These are phyloP conservation scores for Sebastiscus tertius DNA, from an alignment of 2,797 vertebrate genomes.

Conservation along the genomic window DNA sequence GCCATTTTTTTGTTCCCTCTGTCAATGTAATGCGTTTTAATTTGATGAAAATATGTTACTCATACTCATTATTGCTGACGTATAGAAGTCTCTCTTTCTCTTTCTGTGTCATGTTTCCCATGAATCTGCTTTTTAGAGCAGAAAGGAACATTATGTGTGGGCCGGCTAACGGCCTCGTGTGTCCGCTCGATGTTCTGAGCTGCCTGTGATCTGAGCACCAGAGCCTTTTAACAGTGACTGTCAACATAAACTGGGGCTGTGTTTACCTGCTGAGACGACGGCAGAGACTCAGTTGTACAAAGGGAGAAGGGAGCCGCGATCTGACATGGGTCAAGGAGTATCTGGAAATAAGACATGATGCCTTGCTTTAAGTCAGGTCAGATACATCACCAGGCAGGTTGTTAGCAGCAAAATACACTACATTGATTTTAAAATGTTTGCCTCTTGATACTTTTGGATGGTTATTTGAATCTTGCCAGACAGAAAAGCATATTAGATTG, in stretches of 20 bases:
- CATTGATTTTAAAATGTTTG: slow-evolving; percentile 9
- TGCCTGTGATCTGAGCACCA: slow-evolving; percentile 49
- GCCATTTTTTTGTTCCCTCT: not conserved
- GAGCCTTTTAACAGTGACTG: slow-evolving; percentile 51
- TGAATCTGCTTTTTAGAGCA: slow-evolving; percentile 74
- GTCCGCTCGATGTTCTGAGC: slow-evolving; percentile 57
- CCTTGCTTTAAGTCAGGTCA: slow-evolving; percentile 30
- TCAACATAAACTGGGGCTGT: slow-evolving; percentile 38
- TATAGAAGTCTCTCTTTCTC: not conserved
- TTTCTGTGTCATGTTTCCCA: slow-evolving; percentile 31
- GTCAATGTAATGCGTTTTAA: not conserved
- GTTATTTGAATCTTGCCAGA: not conserved
- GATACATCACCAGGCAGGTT: slow-evolving; percentile 34
- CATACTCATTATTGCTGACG: not conserved
- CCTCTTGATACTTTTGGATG: not conserved
- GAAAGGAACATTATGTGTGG: slow-evolving; percentile 63
- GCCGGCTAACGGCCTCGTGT: slow-evolving; percentile 34
- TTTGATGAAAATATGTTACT: slow-evolving; percentile 1
- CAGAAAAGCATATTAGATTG: not conserved
- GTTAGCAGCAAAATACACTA: not conserved
- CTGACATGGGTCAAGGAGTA: slow-evolving; percentile 45
- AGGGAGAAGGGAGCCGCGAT: slow-evolving; percentile 11
- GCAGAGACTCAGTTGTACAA: slow-evolving; percentile 16
- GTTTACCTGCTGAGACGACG: slow-evolving; percentile 58
- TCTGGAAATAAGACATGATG: slow-evolving; percentile 53